Conservation (phyloP, 2,888 invertebrate genomes). For the Notodonta dromedarius region DNA sequence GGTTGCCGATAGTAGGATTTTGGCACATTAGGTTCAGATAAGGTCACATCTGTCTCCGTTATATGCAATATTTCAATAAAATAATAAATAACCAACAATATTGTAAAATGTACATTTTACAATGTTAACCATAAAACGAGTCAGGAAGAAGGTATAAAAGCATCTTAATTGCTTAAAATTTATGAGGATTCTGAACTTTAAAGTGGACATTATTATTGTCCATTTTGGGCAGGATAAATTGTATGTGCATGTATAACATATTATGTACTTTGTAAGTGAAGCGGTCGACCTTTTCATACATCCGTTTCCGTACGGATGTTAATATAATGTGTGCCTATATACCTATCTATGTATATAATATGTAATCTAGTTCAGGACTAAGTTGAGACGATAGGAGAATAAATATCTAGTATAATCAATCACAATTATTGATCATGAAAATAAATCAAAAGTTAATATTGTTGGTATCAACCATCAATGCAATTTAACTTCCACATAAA, state of each 20-base stretch:
- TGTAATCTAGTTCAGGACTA: too few species aligned
- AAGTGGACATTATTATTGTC: constrained; percentile 9
- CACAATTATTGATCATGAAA: too few species aligned
- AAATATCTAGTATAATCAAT: too few species aligned
- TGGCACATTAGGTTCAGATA: too few species aligned
- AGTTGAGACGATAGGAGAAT: too few species aligned
- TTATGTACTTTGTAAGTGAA: constrained; percentile 26
- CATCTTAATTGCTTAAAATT: constrained; percentile 9
- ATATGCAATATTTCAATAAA: too few species aligned
- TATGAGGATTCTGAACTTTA: constrained; percentile 13
- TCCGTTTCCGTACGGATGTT: constrained; percentile 53
- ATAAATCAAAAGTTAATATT: too few species aligned
- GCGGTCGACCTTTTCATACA: constrained; percentile 44
- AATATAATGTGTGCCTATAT: neutral
- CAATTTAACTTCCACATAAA: neutral
- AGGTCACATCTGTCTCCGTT: too few species aligned
- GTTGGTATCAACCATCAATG: too few species aligned
- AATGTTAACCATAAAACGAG: neutral
- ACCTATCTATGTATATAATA: neutral
- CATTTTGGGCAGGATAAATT: constrained; percentile 24
- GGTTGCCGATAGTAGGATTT: too few species aligned
- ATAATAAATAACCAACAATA: too few species aligned
- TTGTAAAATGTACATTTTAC: too few species aligned
- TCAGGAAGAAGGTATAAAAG: neutral
- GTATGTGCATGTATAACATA: constrained; percentile 9